Evolutionary conservation across 2,113 vertebrate genomes (phyloP).

Genomic region (Geococcyx californianus): DNA sequence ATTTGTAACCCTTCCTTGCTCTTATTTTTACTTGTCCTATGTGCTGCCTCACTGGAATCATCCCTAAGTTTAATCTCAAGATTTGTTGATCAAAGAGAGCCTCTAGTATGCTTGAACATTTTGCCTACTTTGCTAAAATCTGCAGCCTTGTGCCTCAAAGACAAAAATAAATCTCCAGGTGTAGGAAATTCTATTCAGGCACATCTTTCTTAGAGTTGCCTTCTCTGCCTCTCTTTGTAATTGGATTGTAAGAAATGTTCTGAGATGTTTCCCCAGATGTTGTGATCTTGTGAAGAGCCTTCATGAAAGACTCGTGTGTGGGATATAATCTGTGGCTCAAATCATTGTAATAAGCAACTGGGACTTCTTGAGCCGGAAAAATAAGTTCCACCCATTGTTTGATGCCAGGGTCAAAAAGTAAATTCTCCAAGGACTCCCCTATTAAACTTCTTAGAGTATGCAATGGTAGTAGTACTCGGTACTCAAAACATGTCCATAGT

Average conservation of each 20-base stretch:
- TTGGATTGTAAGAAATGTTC: neutral
- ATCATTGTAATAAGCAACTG: neutral
- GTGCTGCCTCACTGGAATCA: neutral
- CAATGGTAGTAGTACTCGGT: neutral
- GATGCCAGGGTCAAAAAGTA: neutral
- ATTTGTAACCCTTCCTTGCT: neutral
- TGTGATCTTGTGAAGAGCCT: neutral
- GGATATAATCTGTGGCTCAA: neutral
- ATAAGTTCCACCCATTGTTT: neutral
- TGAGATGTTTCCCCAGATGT: neutral
- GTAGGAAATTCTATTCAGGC: neutral
- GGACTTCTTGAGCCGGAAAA: neutral
- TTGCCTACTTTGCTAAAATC: neutral
- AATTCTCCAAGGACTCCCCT: neutral
- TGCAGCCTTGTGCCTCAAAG: neutral
- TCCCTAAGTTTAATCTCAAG: neutral
- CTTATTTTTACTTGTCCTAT: neutral
- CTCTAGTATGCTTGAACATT: neutral
- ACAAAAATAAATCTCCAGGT: neutral
- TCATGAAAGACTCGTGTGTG: neutral
- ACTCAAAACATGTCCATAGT: rapidly evolving
- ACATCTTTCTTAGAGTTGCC: neutral
- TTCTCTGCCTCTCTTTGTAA: neutral
- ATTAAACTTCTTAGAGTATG: neutral
- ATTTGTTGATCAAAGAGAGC: neutral